Base-by-base conservation (phyloP, 2,113 vertebrate species). In the Phylloscopus trochiloides region DNA sequence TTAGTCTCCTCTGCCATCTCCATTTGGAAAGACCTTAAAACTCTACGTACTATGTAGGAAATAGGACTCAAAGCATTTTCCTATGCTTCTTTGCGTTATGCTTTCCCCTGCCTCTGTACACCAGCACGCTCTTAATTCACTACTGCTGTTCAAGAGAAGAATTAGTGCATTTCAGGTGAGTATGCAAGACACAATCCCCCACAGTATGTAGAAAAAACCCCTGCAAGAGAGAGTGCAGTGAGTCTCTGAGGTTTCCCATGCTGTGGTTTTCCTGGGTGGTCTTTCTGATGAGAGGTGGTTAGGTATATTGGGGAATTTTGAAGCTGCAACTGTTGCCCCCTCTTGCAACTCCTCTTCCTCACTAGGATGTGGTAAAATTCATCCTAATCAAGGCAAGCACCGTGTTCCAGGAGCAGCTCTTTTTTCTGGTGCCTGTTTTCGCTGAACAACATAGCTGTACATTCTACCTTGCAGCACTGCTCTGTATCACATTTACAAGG, bases 351-450 rank as follows among this genome's bases (percentile, higher is more conserved):
- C 17, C 12, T 65, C 38, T 76, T 82, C 50, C 40, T 86, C 57
- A 32, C 5, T 38, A 16, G 10, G 34, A 13, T 32, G 8, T 72
- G 58, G 50, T 86, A 79, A 80, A 85, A 50, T 42, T 82, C 9
- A 17, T 91, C 66, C 42, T 68, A 34, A 54, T 13, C 1, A 8
- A 80, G 25, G 28, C 36, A 78, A 86, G n/a, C 11, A 75, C 32
- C 36, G 21, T 22, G 22, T 78, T 77, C 24, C 48, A 88, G 26
- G 8, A 51, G 26, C 26, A 81, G 40, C 4, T 83, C 38, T 88
- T 90, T 29, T 50, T 88, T 90, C 68, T 70, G 42, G 32, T 84
- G 50, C 45, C 36, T 77, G 15, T 28, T 93, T 86, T 85, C 3
- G 0, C 50, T 32, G 67, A 76, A 58, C 12, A 36, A 6, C 42